These are phyloP conservation scores for Iguana delicatissima DNA, from an alignment of 2,797 vertebrate genomes.

Conservation along the genomic window DNA sequence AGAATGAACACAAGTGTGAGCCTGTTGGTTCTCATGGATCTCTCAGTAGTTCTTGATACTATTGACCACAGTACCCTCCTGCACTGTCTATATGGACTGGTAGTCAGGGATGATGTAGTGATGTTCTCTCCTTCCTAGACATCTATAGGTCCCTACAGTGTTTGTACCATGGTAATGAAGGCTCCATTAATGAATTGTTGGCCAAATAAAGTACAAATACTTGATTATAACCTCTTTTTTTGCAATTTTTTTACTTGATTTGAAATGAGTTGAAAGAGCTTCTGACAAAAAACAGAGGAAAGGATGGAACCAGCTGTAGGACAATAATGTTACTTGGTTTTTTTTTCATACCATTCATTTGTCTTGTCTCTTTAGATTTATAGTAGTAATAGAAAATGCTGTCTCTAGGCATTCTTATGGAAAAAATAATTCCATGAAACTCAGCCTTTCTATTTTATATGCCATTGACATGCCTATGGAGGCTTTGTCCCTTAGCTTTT, in stretches of 20 bases:
- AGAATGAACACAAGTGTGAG: not conserved
- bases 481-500: constrained; percentile 23
- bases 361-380: constrained; percentile 24
- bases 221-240: not conserved
- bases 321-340: not conserved
- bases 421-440: constrained; percentile 18
- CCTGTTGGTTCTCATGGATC: not conserved
- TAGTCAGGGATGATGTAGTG: not conserved
- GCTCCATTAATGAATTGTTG: not conserved
- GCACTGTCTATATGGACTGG: not conserved
- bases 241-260: not conserved
- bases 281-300: not conserved
- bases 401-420: constrained; percentile 21
- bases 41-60: not conserved
- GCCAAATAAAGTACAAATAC: not conserved
- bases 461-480: not conserved
- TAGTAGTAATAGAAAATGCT: constrained; percentile 35
- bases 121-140: not conserved
- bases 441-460: constrained; percentile 17
- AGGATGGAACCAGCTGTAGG: not conserved
- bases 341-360: constrained; percentile 11
- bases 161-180: not conserved
- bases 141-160: not conserved
- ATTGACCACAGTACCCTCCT: not conserved
- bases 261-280: constrained; percentile 6